These are phyloP conservation scores for Manacus vitellinus DNA, from an alignment of 2,113 vertebrate species.

Conservation along the genomic window DNA sequence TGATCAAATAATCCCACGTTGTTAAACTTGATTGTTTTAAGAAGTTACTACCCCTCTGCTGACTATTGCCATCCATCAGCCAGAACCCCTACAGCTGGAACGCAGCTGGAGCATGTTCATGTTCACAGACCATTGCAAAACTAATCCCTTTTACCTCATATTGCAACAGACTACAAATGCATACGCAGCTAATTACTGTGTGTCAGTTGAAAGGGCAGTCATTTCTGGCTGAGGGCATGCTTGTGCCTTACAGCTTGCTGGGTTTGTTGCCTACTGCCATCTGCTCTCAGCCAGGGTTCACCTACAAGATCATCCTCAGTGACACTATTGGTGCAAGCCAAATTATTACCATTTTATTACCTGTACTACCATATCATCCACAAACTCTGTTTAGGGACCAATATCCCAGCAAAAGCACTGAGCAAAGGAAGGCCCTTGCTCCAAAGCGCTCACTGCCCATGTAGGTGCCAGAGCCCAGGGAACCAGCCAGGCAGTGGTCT, in stretches of 20 bases:
- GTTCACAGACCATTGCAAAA: constrained; percentile 66
- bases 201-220: constrained; percentile 64
- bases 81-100: constrained; percentile 64
- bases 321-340: neutral
- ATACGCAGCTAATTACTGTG: constrained; percentile 50
- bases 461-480: neutral
- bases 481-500: neutral
- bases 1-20: neutral
- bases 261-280: neutral
- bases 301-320: neutral
- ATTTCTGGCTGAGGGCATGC: constrained; percentile 9
- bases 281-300: neutral
- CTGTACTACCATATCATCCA: neutral
- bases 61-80: constrained; percentile 42
- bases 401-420: neutral
- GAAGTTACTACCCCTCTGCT: constrained; percentile 28
- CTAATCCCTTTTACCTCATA: constrained; percentile 67
- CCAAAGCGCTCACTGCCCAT: neutral
- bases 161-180: constrained; percentile 71
- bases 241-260: neutral
- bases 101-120: constrained; percentile 56
- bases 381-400: neutral
- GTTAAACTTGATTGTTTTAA: constrained; percentile 25
- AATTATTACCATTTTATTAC: neutral
- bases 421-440: neutral